phyloP scores from a whole-genome alignment of 2,113 vertebrate genomes.

The Neolamprologus hecqui region DNA sequence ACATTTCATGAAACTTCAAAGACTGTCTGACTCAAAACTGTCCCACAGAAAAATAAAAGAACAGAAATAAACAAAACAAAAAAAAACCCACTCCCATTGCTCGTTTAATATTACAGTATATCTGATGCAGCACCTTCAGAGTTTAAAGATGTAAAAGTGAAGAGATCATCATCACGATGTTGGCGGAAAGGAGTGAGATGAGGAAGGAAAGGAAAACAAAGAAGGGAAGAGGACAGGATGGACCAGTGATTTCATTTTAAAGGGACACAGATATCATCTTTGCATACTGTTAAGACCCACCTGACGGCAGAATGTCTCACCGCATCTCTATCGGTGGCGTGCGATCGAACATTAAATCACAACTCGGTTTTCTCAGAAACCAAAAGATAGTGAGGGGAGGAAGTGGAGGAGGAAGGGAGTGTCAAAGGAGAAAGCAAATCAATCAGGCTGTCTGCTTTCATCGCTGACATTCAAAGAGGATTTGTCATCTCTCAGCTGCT shows the following conservation, averaged over 20 bases:
- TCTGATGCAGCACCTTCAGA: constrained; percentile 70
- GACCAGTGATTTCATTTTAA: constrained; percentile 40
- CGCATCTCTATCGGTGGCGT: not conserved
- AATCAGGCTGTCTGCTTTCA: constrained; percentile 19
- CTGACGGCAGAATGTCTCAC: not conserved
- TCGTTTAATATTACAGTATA: constrained; percentile 57
- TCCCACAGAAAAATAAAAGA: not conserved
- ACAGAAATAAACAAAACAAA: not conserved
- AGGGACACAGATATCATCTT: constrained; percentile 44
- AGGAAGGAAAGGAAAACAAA: not conserved
- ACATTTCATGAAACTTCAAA: constrained; percentile 20
- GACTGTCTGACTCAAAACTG: constrained; percentile 14
- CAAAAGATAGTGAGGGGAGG: not conserved
- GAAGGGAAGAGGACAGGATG: not conserved
- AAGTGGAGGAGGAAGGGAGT: not conserved
- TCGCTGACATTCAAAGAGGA: not conserved
- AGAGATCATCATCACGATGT: not conserved
- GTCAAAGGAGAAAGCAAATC: constrained; percentile 4
- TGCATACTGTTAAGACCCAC: constrained; percentile 38
- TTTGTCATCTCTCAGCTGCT: not conserved
- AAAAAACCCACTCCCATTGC: not conserved
- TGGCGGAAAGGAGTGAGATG: not conserved
- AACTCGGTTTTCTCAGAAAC: not conserved
- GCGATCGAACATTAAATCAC: not conserved
- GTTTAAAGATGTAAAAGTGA: constrained; percentile 33